These are phyloP conservation scores for Hyalella azteca DNA, from an alignment of 2,888 invertebrate genomes.

Conservation along the genomic window DNA sequence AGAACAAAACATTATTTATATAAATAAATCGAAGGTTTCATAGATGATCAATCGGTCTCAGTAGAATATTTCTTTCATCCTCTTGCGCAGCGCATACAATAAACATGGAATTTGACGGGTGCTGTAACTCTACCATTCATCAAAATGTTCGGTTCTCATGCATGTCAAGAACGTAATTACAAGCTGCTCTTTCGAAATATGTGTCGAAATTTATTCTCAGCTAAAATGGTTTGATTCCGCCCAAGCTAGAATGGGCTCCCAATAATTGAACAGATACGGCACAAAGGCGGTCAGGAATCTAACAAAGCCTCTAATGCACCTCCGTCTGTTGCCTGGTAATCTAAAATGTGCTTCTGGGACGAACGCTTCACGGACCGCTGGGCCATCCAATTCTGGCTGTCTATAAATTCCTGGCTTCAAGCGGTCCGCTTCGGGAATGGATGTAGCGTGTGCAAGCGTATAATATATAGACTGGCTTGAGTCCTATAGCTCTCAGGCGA, in stretches of 20 bases:
- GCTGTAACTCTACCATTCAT: too few species aligned
- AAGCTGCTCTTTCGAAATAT: not conserved
- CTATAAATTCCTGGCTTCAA: not conserved
- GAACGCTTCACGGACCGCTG: not conserved
- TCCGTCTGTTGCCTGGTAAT: not conserved
- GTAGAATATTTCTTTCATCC: too few species aligned
- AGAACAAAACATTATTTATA: too few species aligned
- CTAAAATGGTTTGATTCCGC: not conserved
- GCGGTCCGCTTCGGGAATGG: too few species aligned
- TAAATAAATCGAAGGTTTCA: too few species aligned
- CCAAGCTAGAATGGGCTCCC: not conserved
- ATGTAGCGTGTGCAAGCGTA: too few species aligned
- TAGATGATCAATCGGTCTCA: too few species aligned
- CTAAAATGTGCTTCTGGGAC: not conserved
- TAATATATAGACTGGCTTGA: too few species aligned
- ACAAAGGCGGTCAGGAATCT: slow-evolving; percentile 2
- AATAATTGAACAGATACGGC: slow-evolving; percentile 14
- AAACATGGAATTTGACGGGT: too few species aligned
- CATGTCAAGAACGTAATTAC: not conserved
- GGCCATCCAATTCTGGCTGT: not conserved
- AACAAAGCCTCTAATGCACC: slow-evolving; percentile 11
- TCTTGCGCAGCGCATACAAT: too few species aligned
- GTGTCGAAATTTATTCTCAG: not conserved
- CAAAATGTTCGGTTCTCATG: not conserved
- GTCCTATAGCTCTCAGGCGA: too few species aligned